Evolutionary conservation across 2,113 vertebrate species (phyloP).

Genomic region (Saccopteryx leptura): DNA sequence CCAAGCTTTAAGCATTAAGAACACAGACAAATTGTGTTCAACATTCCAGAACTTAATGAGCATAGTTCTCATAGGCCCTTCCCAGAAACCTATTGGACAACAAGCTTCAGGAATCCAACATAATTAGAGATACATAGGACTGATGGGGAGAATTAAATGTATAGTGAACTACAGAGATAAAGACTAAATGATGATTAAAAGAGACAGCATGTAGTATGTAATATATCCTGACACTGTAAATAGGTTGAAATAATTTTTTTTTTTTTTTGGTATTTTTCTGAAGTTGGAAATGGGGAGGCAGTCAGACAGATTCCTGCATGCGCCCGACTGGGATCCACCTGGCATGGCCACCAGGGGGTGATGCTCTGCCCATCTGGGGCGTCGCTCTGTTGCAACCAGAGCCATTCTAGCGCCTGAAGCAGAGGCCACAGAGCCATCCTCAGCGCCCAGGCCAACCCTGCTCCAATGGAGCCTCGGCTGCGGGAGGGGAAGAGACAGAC

Average conservation of each 20-base stretch:
- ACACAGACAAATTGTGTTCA: neutral
- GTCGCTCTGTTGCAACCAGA: no score
- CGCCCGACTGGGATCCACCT: no score
- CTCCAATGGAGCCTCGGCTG: no score
- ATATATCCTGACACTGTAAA: neutral
- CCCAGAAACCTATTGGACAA: conserved; percentile 10
- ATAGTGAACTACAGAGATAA: neutral
- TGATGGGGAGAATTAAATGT: neutral
- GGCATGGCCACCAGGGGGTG: no score
- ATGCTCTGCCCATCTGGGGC: no score
- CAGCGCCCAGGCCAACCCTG: no score
- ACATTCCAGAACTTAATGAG: conserved; percentile 46
- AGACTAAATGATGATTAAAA: neutral
- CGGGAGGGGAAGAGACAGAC: no score
- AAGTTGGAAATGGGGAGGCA: no score
- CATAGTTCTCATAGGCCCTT: conserved; percentile 9
- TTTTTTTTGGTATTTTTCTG: no score
- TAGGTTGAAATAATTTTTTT: neutral
- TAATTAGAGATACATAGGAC: neutral
- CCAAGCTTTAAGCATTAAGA: conserved; percentile 2
- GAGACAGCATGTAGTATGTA: neutral
- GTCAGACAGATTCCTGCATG: no score
- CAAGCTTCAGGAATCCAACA: conserved; percentile 50
- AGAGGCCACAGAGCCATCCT: no score
- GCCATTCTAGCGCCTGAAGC: no score